phyloP scores from a whole-genome alignment of 2,797 vertebrate species.

The Poeciliopsis turneri region DNA sequence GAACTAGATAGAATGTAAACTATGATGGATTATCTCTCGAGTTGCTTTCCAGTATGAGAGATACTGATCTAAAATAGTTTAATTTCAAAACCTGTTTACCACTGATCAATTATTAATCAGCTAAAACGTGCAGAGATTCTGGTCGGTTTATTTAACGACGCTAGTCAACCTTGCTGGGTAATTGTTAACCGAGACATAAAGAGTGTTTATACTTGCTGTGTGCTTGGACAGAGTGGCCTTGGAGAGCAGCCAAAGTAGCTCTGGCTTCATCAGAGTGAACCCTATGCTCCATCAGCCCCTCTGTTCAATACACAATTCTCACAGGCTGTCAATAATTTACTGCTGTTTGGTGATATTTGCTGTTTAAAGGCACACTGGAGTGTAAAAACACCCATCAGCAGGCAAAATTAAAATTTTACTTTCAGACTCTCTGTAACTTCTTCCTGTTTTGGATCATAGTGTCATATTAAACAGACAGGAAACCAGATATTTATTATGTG shows the following conservation, averaged over 20 bases:
- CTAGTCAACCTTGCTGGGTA: constrained; percentile 53
- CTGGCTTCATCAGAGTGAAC: constrained; percentile 52
- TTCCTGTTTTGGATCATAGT: constrained; percentile 41
- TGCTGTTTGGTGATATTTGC: constrained; percentile 58
- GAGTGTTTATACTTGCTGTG: constrained; percentile 57
- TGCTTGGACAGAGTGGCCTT: constrained; percentile 54
- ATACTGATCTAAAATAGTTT: not conserved
- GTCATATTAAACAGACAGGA: constrained; percentile 30
- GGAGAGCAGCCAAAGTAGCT: constrained; percentile 60
- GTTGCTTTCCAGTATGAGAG: not conserved
- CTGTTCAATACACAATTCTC: constrained; percentile 71
- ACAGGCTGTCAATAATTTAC: constrained; percentile 75
- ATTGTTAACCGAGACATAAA: constrained; percentile 76
- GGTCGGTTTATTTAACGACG: constrained; percentile 5
- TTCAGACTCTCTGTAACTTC: constrained; percentile 67
- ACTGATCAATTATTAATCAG: constrained; percentile 4
- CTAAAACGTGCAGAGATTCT: not conserved
- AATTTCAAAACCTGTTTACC: not conserved
- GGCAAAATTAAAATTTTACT: constrained; percentile 71
- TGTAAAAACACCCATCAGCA: constrained; percentile 68
- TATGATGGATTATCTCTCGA: constrained; percentile 21
- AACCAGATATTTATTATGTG: constrained; percentile 50
- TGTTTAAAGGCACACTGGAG: constrained; percentile 53
- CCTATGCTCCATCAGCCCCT: constrained; percentile 48
- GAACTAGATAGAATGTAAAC: constrained; percentile 24